Conservation (phyloP, 2,888 invertebrate species). For the Zele albiditarsus region DNA sequence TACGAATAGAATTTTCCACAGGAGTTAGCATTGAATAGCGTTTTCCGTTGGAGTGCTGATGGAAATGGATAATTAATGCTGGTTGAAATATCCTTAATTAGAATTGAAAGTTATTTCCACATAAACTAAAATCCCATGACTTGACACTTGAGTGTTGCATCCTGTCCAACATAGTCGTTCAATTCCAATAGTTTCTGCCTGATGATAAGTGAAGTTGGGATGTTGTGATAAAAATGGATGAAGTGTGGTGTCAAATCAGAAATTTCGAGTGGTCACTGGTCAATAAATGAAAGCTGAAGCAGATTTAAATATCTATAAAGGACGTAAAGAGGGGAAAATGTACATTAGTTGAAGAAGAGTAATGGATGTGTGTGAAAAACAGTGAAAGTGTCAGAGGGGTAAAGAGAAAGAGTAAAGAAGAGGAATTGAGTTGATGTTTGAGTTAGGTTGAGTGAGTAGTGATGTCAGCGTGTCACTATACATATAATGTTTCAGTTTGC, state of each 20-base stretch:
- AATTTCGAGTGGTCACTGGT: neutral
- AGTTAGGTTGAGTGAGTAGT: conserved; percentile 35
- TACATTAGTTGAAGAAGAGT: neutral
- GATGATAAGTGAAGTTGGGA: neutral
- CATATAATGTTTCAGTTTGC: conserved; percentile 38
- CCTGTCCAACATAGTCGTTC: neutral
- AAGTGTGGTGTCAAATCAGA: neutral
- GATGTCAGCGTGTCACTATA: conserved; percentile 31
- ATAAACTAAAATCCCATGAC: neutral
- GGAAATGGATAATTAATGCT: neutral
- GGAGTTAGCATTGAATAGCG: no score
- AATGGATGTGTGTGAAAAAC: neutral
- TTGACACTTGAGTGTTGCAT: neutral
- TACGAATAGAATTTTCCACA: no score
- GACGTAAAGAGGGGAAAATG: neutral
- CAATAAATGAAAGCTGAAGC: neutral
- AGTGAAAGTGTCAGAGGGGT: conserved; percentile 13
- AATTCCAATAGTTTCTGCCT: neutral
- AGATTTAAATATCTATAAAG: neutral
- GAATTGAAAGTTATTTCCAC: neutral
- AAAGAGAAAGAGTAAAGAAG: conserved; percentile 6
- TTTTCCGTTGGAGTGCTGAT: no score
- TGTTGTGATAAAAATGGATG: neutral
- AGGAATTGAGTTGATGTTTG: conserved; percentile 38
- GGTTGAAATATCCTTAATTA: neutral